Conservation (phyloP, 1,140 invertebrate genomes). For the Drosophila nannoptera region DNA sequence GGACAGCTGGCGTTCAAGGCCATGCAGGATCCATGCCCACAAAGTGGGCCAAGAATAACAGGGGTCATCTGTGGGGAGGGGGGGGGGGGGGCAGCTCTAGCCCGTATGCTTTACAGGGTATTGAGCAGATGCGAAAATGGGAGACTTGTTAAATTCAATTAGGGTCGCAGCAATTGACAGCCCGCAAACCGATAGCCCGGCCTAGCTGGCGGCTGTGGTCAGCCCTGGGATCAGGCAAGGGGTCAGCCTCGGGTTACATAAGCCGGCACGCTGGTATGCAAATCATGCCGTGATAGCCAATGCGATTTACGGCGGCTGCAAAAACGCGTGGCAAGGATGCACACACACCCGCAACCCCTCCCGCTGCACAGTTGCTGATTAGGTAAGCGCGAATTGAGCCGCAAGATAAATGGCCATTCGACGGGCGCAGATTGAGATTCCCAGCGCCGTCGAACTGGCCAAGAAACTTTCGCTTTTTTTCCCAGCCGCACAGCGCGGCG, state of each 20-base stretch:
- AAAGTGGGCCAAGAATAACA: conserved; percentile 29
- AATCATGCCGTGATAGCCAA: conserved; percentile 60
- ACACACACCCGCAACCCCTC: conserved; percentile 3
- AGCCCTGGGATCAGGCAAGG: neutral
- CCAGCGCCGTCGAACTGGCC: conserved; percentile 47
- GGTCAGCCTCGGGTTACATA: conserved; percentile 39
- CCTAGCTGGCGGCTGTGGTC: neutral
- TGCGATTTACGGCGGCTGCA: conserved; percentile 64
- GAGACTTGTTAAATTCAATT: conserved; percentile 68
- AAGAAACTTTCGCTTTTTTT: conserved; percentile 66
- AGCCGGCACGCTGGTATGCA: conserved; percentile 41
- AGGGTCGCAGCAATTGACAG: conserved; percentile 44
- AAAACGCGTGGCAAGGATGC: conserved; percentile 70
- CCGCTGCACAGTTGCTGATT: conserved; percentile 41
- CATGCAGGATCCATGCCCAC: conserved; percentile 36
- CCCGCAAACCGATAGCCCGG: neutral
- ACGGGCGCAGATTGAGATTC: conserved; percentile 60
- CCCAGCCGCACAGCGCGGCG: conserved; percentile 20
- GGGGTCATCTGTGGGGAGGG: too few species aligned
- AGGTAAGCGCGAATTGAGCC: conserved; percentile 72
- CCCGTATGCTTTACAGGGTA: conserved; percentile 6
- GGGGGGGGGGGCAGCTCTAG: neutral
- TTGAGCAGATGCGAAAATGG: conserved; percentile 6
- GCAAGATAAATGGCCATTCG: conserved; percentile 68
- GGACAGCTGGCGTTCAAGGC: conserved; percentile 31